These are phyloP conservation scores for Procavia capensis DNA, from an alignment of 2,113 vertebrate genomes.

Conservation along the genomic window DNA sequence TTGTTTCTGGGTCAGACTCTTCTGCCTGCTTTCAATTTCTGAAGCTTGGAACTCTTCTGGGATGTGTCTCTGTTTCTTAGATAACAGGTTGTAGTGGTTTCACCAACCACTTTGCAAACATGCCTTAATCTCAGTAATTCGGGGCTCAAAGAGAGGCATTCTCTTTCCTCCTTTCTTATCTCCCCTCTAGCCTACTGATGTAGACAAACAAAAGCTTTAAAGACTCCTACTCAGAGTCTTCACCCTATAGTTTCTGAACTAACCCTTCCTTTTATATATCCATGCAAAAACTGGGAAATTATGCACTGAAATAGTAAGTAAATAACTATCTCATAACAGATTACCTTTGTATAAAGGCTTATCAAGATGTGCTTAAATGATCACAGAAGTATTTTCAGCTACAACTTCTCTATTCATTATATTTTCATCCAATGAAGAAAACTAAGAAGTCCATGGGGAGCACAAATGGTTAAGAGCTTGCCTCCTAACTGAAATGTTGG, in stretches of 20 bases:
- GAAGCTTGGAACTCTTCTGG: neutral
- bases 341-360: constrained; percentile 4
- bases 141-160: neutral
- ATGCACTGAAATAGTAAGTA: neutral
- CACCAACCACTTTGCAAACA: neutral
- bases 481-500: neutral
- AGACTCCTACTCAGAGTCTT: neutral
- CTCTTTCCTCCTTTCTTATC: neutral
- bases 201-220: neutral
- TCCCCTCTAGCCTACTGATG: neutral
- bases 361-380: neutral
- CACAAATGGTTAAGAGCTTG: neutral
- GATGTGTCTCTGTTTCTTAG: neutral
- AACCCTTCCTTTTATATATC: neutral
- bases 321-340: neutral
- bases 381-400: constrained; percentile 1
- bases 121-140: neutral
- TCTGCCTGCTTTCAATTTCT: neutral
- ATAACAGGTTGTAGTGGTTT: neutral
- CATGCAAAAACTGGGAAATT: neutral
- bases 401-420: neutral
- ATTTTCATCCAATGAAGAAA: neutral
- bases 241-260: neutral
- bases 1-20: neutral
- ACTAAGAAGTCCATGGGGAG: neutral